phyloP scores from a whole-genome alignment of 2,113 vertebrate genomes.

The Dipodomys stephensi region DNA sequence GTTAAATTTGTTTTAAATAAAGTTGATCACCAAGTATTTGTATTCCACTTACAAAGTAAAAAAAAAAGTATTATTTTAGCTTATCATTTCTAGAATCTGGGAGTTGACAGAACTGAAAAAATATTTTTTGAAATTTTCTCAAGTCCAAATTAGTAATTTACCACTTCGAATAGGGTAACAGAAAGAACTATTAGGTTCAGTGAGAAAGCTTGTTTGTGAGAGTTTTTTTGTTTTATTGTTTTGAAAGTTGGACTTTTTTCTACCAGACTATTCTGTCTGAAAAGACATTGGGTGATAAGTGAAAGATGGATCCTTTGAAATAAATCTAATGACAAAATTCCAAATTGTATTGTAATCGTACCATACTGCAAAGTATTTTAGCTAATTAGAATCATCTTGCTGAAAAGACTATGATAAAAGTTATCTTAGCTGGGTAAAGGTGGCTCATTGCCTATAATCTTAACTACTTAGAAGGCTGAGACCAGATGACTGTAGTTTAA shows the following conservation, averaged over 20 bases:
- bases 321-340: conserved; percentile 73
- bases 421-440: too few species aligned
- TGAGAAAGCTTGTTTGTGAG: not conserved
- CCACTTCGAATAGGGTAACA: not conserved
- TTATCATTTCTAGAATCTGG: conserved; percentile 36
- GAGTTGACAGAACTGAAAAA: conserved; percentile 45
- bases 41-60: conserved; percentile 6
- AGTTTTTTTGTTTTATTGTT: not conserved
- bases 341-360: conserved; percentile 33
- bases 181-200: not conserved
- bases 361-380: conserved; percentile 24
- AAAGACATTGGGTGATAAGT: conserved; percentile 24
- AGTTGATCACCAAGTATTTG: conserved; percentile 1
- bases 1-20: conserved; percentile 61
- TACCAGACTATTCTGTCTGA: not conserved
- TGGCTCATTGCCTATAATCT: too few species aligned
- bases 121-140: conserved; percentile 33
- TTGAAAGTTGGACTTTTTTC: not conserved
- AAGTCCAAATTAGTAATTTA: conserved; percentile 15
- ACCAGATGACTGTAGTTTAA: too few species aligned
- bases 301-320: conserved; percentile 6
- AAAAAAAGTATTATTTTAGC: conserved; percentile 19
- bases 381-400: conserved; percentile 30
- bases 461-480: too few species aligned
- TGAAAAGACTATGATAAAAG: conserved; percentile 1